Percentiles rank a stretch among this genome's conserved stretches.
Conservation (phyloP, 1,140 invertebrate genomes). For the Ptiloglossa arizonensis region DNA sequence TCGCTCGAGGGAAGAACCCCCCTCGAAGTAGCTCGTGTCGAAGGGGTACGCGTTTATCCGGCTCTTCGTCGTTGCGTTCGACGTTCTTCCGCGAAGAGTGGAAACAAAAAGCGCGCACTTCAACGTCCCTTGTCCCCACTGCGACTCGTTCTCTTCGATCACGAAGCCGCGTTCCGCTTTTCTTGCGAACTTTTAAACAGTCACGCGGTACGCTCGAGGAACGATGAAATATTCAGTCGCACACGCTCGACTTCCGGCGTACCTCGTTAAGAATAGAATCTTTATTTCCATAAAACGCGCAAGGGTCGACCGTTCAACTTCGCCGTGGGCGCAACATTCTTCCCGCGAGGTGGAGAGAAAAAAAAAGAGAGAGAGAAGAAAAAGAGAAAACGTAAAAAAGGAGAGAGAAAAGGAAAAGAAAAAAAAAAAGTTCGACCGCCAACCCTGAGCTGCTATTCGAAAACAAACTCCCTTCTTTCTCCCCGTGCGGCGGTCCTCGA, state of each 20-base stretch:
- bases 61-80: not conserved
- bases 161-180: not conserved
- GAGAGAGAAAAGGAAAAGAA: no score
- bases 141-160: not conserved
- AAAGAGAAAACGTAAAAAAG: not conserved
- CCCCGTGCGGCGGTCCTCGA: not conserved
- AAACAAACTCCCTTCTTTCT: slow-evolving; percentile 31
- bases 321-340: not conserved
- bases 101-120: not conserved
- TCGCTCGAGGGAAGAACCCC: no score
- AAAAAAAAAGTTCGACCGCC: no score
- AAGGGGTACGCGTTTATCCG: no score
- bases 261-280: slow-evolving; percentile 53
- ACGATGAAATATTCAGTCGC: slow-evolving; percentile 49
- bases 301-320: slow-evolving; percentile 38
- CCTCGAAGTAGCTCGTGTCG: no score
- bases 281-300: slow-evolving; percentile 53
- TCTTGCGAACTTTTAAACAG: slow-evolving; percentile 40
- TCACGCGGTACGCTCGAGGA: slow-evolving; percentile 23
- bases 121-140: not conserved
- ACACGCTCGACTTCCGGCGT: slow-evolving; percentile 42
- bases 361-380: slow-evolving; percentile 23
- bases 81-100: not conserved
- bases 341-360: not conserved
- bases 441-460: slow-evolving; percentile 14